Evolutionary conservation across 1,140 invertebrate genomes (phyloP).

Genomic region (Cyclargus thomasi): DNA sequence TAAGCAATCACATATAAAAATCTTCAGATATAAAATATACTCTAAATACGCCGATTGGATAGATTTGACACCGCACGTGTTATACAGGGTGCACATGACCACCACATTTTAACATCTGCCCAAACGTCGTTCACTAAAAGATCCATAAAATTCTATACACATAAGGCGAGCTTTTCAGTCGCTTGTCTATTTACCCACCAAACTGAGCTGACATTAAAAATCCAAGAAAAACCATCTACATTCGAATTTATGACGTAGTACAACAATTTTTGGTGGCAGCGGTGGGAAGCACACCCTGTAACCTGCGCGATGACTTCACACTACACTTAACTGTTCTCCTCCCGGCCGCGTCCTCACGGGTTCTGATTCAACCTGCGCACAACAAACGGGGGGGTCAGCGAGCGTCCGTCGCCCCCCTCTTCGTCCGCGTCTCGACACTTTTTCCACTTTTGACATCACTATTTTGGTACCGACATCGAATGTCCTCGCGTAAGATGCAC

Average conservation of each 20-base stretch:
- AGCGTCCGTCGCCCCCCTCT: constrained; percentile 55
- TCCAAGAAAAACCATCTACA: too few species aligned
- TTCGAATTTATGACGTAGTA: too few species aligned
- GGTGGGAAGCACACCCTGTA: neutral
- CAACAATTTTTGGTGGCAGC: constrained; percentile 7
- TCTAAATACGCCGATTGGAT: neutral
- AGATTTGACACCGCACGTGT: neutral
- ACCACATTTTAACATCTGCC: too few species aligned
- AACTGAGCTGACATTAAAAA: too few species aligned
- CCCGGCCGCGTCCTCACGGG: constrained; percentile 44
- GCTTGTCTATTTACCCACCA: too few species aligned
- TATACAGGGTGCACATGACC: neutral
- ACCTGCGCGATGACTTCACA: neutral
- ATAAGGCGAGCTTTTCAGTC: too few species aligned
- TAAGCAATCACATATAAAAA: neutral
- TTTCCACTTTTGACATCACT: constrained; percentile 23
- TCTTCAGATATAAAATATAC: neutral
- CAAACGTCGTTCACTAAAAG: too few species aligned
- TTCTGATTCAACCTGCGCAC: constrained; percentile 72
- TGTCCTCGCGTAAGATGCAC: constrained; percentile 54
- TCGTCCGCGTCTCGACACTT: constrained; percentile 48
- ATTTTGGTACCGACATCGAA: constrained; percentile 14
- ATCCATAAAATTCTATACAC: too few species aligned
- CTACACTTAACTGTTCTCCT: constrained; percentile 27
- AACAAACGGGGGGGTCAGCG: constrained; percentile 61